Conservation (phyloP, 1,140 invertebrate species). For the Camponotus floridanus region DNA sequence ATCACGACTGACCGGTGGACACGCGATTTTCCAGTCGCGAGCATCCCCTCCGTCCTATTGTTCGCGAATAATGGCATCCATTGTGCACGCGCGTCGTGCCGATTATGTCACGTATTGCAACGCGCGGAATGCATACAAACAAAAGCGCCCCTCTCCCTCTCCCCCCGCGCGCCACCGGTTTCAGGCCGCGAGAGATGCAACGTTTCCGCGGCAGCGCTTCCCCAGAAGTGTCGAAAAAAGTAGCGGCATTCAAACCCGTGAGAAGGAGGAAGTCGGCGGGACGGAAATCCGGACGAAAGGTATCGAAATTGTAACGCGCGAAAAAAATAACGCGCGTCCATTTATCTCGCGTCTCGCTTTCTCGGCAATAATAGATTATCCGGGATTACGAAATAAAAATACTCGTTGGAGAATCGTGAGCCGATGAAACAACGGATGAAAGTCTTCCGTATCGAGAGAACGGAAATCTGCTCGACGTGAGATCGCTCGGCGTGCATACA, state of each 20-base stretch:
- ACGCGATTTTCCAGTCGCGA: conserved; percentile 60
- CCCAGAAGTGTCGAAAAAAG: conserved; percentile 35
- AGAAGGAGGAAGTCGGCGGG: conserved; percentile 65
- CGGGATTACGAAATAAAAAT: conserved; percentile 26
- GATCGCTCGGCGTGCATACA: conserved; percentile 3
- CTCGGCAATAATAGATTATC: conserved; percentile 47
- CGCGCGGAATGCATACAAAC: conserved; percentile 72
- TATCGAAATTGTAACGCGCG: conserved; percentile 56
- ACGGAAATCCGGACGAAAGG: conserved; percentile 8
- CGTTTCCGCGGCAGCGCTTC: conserved; percentile 14
- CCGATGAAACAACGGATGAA: conserved; percentile 35
- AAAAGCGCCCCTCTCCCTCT: too few species aligned
- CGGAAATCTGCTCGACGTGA: background rate
- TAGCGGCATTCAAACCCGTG: conserved; percentile 48
- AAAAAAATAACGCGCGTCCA: conserved; percentile 6
- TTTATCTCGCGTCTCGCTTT: conserved; percentile 28
- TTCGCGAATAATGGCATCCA: conserved; percentile 68
- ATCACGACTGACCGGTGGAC: conserved; percentile 41
- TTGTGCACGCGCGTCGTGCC: conserved; percentile 66
- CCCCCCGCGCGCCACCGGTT: background rate
- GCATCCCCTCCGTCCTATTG: conserved; percentile 66
- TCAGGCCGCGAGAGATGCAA: background rate
- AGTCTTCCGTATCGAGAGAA: conserved; percentile 41
- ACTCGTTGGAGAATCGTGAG: conserved; percentile 4
- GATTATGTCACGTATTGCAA: conserved; percentile 73